Conservation (phyloP, 2,888 invertebrate species). For the Lomographa bimaculata region DNA sequence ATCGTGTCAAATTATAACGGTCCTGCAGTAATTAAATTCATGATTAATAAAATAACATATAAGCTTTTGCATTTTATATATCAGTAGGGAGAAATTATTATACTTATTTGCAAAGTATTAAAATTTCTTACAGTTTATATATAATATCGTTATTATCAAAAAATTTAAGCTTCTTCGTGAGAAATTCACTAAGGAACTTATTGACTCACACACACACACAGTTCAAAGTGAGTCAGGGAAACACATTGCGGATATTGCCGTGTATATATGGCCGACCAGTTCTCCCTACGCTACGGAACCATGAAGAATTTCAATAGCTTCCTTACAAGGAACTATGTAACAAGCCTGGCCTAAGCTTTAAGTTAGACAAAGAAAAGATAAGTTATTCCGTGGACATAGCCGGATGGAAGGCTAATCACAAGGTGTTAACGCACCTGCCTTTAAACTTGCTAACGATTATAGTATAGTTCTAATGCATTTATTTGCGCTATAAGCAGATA, state of each 20-base stretch:
- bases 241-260: constrained; percentile 15
- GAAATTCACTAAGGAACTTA: too few relatives aligned
- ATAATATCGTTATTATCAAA: too few relatives aligned
- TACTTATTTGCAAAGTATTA: too few relatives aligned
- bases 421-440: constrained; percentile 72
- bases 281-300: constrained; percentile 24
- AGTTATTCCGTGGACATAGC: constrained; percentile 63
- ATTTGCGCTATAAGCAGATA: too few relatives aligned
- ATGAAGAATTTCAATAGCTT: constrained; percentile 55
- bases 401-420: constrained; percentile 71
- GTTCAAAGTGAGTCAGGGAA: constrained; percentile 20
- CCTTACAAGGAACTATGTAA: constrained; percentile 41
- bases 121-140: too few relatives aligned
- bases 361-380: constrained; percentile 56
- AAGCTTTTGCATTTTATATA: too few relatives aligned
- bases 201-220: too few relatives aligned
- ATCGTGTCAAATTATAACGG: too few relatives aligned
- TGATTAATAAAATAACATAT: too few relatives aligned
- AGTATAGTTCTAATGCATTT: constrained; percentile 18
- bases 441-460: constrained; percentile 28
- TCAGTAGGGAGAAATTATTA: too few relatives aligned
- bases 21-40: too few relatives aligned
- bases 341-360: constrained; percentile 26
- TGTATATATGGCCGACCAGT: constrained; percentile 3
- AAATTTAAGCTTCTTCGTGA: too few relatives aligned